These are phyloP conservation scores for Limnephilus rhombicus DNA, from an alignment of 2,888 invertebrate species.

Conservation along the genomic window DNA sequence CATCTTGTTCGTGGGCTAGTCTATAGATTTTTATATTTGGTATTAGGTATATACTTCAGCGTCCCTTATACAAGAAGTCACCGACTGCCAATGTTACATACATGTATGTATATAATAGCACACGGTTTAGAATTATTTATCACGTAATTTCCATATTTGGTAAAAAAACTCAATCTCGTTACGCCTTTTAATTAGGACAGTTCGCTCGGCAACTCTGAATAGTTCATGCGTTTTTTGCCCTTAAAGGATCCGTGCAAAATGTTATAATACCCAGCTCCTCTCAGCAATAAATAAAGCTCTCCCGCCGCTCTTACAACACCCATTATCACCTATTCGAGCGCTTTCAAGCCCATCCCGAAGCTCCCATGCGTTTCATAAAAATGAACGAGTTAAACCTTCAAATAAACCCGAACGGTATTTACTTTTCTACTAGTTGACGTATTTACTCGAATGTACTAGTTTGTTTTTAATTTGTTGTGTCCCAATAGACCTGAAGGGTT, in stretches of 20 bases:
- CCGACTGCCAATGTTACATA: too few species aligned
- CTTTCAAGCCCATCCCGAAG: constrained; percentile 9
- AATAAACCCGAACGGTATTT: neutral
- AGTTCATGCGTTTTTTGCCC: neutral
- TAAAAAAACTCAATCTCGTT: neutral
- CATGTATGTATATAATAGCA: neutral
- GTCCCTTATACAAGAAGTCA: too few species aligned
- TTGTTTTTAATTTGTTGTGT: constrained; percentile 26
- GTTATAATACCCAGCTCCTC: neutral
- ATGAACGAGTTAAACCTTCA: neutral
- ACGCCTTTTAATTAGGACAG: constrained; percentile 14
- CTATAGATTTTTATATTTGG: too few species aligned
- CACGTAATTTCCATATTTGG: neutral
- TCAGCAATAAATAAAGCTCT: constrained; percentile 35
- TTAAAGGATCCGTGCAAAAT: constrained; percentile 4
- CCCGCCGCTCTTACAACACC: constrained; percentile 20
- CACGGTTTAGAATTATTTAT: neutral
- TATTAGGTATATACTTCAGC: too few species aligned
- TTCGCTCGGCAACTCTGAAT: neutral
- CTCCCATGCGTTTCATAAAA: constrained; percentile 16
- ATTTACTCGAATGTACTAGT: neutral
- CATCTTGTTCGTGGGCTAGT: too few species aligned
- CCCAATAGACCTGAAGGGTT: constrained; percentile 33
- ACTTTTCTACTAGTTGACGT: neutral
- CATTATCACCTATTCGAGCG: constrained; percentile 27